These are phyloP conservation scores for Idaea biselata DNA, from an alignment of 2,888 invertebrate species.

Conservation along the genomic window DNA sequence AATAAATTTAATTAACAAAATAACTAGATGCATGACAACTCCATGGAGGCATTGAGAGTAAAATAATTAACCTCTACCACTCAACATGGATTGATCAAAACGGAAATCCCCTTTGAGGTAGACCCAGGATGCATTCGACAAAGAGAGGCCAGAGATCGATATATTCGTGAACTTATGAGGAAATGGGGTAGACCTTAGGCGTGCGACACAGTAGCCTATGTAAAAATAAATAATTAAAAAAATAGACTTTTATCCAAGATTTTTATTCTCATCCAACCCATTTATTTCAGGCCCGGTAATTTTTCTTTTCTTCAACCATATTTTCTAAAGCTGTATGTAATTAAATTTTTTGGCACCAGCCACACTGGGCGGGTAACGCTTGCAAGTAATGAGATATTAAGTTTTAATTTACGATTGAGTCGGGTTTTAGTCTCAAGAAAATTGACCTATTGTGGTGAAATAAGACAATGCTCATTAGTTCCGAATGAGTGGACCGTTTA, in stretches of 20 bases:
- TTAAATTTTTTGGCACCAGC: conserved; percentile 58
- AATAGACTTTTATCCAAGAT: not conserved
- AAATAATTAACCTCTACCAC: too few relatives aligned
- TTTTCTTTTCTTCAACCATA: conserved; percentile 22
- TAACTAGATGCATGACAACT: too few relatives aligned
- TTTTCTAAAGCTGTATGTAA: conserved; percentile 38
- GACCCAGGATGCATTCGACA: too few relatives aligned
- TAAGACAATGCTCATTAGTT: conserved; percentile 76
- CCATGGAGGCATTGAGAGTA: too few relatives aligned
- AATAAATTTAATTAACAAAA: too few relatives aligned
- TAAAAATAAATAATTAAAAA: too few relatives aligned
- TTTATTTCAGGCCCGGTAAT: conserved; percentile 3
- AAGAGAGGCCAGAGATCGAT: too few relatives aligned
- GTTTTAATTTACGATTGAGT: conserved; percentile 74
- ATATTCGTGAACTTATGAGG: too few relatives aligned
- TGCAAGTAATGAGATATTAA: conserved; percentile 78
- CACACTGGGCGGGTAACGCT: conserved; percentile 56
- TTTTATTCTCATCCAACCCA: conserved; percentile 2
- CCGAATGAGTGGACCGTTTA: conserved; percentile 65
- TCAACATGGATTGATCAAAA: too few relatives aligned
- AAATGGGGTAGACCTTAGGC: too few relatives aligned
- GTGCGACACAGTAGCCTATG: too few relatives aligned
- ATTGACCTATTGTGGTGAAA: conserved; percentile 75
- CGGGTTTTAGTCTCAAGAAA: conserved; percentile 70
- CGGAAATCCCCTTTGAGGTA: too few relatives aligned